Evolutionary conservation across 2,113 vertebrate species (phyloP).

Genomic region (Abramis brama): DNA sequence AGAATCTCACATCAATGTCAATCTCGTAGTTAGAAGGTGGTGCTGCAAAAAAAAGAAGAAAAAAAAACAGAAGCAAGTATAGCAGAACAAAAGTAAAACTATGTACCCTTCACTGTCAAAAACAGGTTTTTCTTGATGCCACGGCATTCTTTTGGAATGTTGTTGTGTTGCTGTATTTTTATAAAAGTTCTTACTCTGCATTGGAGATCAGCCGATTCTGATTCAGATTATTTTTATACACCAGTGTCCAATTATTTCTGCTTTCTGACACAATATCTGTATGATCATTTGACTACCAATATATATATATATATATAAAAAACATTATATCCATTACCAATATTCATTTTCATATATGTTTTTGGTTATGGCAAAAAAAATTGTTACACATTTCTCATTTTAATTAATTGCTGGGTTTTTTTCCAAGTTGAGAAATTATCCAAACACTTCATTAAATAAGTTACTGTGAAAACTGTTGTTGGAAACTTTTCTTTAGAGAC

Average conservation of each 20-base stretch:
- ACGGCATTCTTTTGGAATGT: background rate
- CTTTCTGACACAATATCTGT: background rate
- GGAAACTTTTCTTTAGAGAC: too few relatives aligned
- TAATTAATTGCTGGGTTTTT: too few relatives aligned
- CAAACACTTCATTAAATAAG: too few relatives aligned
- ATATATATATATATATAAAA: too few relatives aligned
- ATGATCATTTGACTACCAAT: background rate
- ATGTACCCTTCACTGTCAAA: background rate
- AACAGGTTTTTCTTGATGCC: background rate
- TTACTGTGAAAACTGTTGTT: too few relatives aligned
- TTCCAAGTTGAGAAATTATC: too few relatives aligned
- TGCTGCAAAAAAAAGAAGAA: background rate
- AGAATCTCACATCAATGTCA: constrained; percentile 5
- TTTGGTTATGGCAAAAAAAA: background rate
- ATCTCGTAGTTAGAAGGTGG: background rate
- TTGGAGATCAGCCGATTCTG: background rate
- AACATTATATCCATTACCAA: background rate
- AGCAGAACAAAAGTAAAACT: background rate
- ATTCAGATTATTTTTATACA: background rate
- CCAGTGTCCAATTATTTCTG: background rate
- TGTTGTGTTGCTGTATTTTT: background rate
- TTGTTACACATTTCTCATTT: too few relatives aligned
- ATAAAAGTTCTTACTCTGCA: background rate
- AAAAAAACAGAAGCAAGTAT: too few relatives aligned
- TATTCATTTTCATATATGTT: background rate